phyloP scores from a whole-genome alignment of 2,888 invertebrate species.

The Amorpha juglandis region DNA sequence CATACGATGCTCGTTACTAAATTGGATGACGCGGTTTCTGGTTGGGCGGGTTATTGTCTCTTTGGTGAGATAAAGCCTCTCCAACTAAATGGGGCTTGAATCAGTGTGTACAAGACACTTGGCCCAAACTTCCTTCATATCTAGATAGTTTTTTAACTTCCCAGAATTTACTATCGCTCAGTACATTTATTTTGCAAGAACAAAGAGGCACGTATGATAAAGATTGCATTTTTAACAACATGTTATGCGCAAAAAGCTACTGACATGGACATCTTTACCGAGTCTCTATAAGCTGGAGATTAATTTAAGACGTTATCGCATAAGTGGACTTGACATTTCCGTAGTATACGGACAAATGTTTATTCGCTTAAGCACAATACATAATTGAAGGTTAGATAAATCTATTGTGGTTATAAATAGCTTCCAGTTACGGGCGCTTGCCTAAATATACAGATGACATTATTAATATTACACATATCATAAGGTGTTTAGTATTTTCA shows the following conservation, averaged over 20 bases:
- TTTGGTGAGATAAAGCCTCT: too few relatives aligned
- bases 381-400: slow-evolving; percentile 42
- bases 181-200: not conserved
- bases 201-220: not conserved
- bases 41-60: too few relatives aligned
- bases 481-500: not conserved
- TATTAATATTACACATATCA: not conserved
- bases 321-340: slow-evolving; percentile 49
- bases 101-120: too few relatives aligned
- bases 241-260: not conserved
- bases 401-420: slow-evolving; percentile 32
- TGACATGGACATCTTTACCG: not conserved
- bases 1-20: too few relatives aligned
- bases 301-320: slow-evolving; percentile 50
- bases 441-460: slow-evolving; percentile 3
- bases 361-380: slow-evolving; percentile 40
- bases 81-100: too few relatives aligned
- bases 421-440: slow-evolving; percentile 28
- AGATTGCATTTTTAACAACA: not conserved
- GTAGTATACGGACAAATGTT: slow-evolving; percentile 42
- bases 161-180: too few relatives aligned
- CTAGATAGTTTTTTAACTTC: too few relatives aligned
- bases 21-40: too few relatives aligned
- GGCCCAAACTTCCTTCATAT: too few relatives aligned
- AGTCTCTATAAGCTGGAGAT: slow-evolving; percentile 35